Percentiles rank a stretch among this genome's conserved stretches.
Evolutionary conservation across 2,888 invertebrate species (phyloP).

Genomic region (Dione juno): DNA sequence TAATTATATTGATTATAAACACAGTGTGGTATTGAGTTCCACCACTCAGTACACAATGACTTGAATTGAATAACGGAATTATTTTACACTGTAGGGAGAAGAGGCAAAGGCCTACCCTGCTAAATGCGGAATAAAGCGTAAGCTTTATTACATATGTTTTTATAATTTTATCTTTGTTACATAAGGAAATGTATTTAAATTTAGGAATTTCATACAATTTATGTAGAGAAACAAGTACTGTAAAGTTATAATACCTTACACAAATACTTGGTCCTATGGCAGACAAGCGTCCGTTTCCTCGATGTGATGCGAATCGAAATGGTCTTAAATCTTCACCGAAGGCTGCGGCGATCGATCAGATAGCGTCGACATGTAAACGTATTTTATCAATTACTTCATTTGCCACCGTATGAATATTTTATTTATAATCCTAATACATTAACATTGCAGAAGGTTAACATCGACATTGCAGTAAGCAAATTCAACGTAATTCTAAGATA

Average conservation of each 20-base stretch:
- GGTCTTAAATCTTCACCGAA: slow-evolving; percentile 23
- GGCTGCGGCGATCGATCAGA: slow-evolving; percentile 33
- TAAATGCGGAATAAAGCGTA: too few species aligned
- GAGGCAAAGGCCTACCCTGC: too few species aligned
- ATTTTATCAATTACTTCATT: slow-evolving; percentile 7
- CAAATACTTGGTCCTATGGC: slow-evolving; percentile 8
- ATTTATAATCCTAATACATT: background rate
- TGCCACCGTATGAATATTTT: background rate
- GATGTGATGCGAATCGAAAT: slow-evolving; percentile 36
- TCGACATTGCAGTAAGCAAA: background rate
- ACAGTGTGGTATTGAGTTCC: too few species aligned
- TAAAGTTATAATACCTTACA: background rate
- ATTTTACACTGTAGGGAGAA: too few species aligned
- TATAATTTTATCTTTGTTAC: too few species aligned
- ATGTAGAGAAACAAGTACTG: background rate
- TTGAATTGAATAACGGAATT: too few species aligned
- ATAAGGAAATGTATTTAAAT: too few species aligned
- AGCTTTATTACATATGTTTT: too few species aligned
- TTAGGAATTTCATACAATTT: too few species aligned
- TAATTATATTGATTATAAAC: too few species aligned
- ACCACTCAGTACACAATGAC: too few species aligned
- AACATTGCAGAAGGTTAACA: background rate
- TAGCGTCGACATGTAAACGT: slow-evolving; percentile 32
- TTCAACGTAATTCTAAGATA: background rate
- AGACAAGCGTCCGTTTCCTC: slow-evolving; percentile 7